phyloP scores from a whole-genome alignment of 2,113 vertebrate species.

The Rhipidura dahli region DNA sequence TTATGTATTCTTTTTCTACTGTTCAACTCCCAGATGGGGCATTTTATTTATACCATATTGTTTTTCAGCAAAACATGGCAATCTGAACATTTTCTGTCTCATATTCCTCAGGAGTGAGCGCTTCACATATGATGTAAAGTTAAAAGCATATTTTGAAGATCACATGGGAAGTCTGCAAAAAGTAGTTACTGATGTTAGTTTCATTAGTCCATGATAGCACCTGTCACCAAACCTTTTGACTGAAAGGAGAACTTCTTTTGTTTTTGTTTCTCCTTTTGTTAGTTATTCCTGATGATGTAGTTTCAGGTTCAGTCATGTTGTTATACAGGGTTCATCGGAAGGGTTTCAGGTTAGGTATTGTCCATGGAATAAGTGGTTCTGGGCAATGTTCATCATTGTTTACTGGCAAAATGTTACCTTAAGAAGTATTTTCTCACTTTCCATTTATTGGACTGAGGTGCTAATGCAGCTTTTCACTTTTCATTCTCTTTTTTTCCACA shows the following conservation, averaged over 20 bases:
- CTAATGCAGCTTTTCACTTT: neutral
- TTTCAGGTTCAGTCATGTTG: neutral
- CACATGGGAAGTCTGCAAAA: slow-evolving; percentile 3
- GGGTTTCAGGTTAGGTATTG: neutral
- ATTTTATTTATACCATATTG: slow-evolving; percentile 51
- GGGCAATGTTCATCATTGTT: neutral
- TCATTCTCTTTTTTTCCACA: slow-evolving; percentile 34
- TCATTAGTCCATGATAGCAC: neutral
- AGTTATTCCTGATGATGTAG: neutral
- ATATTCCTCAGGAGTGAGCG: neutral
- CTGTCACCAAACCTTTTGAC: neutral
- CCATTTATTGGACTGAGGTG: neutral
- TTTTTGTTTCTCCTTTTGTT: neutral
- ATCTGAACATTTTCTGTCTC: slow-evolving; percentile 31
- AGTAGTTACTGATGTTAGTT: neutral
- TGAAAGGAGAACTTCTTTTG: neutral
- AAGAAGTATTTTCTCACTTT: slow-evolving; percentile 2
- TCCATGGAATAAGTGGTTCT: neutral
- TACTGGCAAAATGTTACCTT: neutral
- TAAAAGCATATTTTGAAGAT: slow-evolving; percentile 36
- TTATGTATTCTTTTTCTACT: neutral
- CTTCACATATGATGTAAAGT: neutral
- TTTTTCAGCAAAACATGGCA: slow-evolving; percentile 39
- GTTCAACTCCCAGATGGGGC: slow-evolving; percentile 25
- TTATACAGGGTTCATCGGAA: neutral